Evolutionary conservation across 1,140 invertebrate genomes (phyloP), one percentile per base, ranked within the genome.

Genomic region (Panonychus citri): DNA sequence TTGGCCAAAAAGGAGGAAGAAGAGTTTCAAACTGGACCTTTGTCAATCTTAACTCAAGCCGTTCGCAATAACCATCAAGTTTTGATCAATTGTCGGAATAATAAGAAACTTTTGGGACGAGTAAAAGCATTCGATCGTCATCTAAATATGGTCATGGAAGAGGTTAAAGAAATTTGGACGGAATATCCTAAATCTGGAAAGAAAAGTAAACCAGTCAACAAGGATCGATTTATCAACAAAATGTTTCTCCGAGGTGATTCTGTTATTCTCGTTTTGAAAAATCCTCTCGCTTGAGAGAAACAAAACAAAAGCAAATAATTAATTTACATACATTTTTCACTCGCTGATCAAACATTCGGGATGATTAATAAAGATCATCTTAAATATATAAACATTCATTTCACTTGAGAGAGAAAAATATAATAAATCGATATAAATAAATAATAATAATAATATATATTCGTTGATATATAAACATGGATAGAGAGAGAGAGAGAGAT

Each of bases 81-180:
- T 26, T 68, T 81, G 34, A 82, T 81, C 57, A 82, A 80, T 66
- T 81, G 79, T 64, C 67, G 80, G 63, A 99, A 99, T 69, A 99
- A 99, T 67, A 96, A 95, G 66, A 99, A 99, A 67, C 71, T 99
- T 13, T 69, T 99, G 17, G 94, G 87, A 2, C 77, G 95, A 63
- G 91, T 99, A 0, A 97, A 98, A 69, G 95, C 95, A 8, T 99
- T 99, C 72, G 95, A 99, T 68, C 76, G 76, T 61, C 95, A 99
- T 72, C 98, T 91, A 69, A 99, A 99, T 69, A 98, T 99, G 93
- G 94, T 99, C 0, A 72, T 99, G 61, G 95, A 99, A 73, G 95
- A 96, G 73, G 95, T 99, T 0, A 98, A 96, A 69, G 95, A 99
- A 75, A 97, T 99, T 88, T 99, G 94, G 95, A 97, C 88, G 7